phyloP scores from a whole-genome alignment of 2,888 invertebrate genomes.

The Drosophila formosana region DNA sequence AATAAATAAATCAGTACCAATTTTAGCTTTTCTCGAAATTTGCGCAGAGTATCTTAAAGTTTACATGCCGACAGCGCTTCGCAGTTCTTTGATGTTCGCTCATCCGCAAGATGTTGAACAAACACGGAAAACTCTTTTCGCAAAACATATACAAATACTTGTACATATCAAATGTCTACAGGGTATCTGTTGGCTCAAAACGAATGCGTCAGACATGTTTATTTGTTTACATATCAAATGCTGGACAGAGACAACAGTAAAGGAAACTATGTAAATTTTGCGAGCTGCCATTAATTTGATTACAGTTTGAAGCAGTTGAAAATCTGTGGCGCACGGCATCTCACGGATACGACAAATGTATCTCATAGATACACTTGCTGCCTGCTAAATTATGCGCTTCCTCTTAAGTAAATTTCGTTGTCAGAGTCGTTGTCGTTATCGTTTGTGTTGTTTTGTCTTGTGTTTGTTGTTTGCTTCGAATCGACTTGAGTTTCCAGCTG shows the following conservation, averaged over 20 bases:
- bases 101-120: neutral
- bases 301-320: conserved; percentile 47
- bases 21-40: neutral
- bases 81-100: neutral
- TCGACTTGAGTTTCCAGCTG: conserved; percentile 31
- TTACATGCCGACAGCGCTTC: no score
- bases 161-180: neutral
- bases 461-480: conserved; percentile 17
- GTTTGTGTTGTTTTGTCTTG: conserved; percentile 3
- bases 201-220: conserved; percentile 1
- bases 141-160: neutral
- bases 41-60: neutral
- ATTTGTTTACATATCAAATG: conserved; percentile 40
- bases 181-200: conserved; percentile 1
- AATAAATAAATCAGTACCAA: no score
- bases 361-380: conserved; percentile 50
- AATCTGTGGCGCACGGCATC: conserved; percentile 23
- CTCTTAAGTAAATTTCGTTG: conserved; percentile 27
- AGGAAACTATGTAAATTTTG: conserved; percentile 55
- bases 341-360: conserved; percentile 31
- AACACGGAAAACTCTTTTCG: neutral
- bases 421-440: neutral
- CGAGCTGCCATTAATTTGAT: conserved; percentile 59
- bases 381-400: conserved; percentile 63
- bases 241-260: conserved; percentile 31